Conservation (phyloP, 2,888 invertebrate genomes). For the Panopea generosa region DNA sequence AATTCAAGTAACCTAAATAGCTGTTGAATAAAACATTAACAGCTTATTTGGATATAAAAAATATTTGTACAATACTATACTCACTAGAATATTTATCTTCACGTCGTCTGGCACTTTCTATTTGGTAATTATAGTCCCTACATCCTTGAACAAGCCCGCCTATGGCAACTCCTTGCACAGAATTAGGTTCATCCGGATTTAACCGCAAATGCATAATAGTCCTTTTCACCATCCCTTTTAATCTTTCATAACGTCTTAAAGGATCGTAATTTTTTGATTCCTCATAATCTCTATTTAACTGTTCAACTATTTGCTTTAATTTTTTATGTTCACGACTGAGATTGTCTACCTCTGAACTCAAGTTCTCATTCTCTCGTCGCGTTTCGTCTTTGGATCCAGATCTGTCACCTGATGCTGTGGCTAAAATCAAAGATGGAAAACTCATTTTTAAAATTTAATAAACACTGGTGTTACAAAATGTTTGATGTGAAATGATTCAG, state of each 20-base stretch:
- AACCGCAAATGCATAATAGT: slow-evolving; percentile 79
- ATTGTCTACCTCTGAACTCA: slow-evolving; percentile 73
- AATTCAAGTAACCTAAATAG: not conserved
- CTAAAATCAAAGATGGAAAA: slow-evolving; percentile 67
- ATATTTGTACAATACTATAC: slow-evolving; percentile 38
- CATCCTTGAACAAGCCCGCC: slow-evolving; percentile 71
- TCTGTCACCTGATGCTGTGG: slow-evolving; percentile 63
- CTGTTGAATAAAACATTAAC: too few relatives aligned
- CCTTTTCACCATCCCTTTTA: slow-evolving; percentile 97
- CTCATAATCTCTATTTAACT: slow-evolving; percentile 91
- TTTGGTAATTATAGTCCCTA: slow-evolving; percentile 66
- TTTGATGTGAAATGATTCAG: too few relatives aligned
- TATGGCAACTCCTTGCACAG: slow-evolving; percentile 50
- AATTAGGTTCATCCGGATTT: slow-evolving; percentile 71
- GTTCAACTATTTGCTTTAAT: slow-evolving; percentile 77
- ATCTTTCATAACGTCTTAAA: slow-evolving; percentile 96
- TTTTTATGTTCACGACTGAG: slow-evolving; percentile 78
- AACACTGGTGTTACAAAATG: too few relatives aligned
- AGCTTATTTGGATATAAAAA: too few relatives aligned
- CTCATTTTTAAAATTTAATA: slow-evolving; percentile 50
- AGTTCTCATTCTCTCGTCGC: slow-evolving; percentile 73
- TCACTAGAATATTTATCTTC: slow-evolving; percentile 76
- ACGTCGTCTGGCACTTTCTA: slow-evolving; percentile 73
- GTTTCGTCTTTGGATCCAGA: slow-evolving; percentile 68
- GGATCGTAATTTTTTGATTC: slow-evolving; percentile 97